Evolutionary conservation across 2,888 invertebrate species (phyloP).

Genomic region (Agonum fuliginosum): DNA sequence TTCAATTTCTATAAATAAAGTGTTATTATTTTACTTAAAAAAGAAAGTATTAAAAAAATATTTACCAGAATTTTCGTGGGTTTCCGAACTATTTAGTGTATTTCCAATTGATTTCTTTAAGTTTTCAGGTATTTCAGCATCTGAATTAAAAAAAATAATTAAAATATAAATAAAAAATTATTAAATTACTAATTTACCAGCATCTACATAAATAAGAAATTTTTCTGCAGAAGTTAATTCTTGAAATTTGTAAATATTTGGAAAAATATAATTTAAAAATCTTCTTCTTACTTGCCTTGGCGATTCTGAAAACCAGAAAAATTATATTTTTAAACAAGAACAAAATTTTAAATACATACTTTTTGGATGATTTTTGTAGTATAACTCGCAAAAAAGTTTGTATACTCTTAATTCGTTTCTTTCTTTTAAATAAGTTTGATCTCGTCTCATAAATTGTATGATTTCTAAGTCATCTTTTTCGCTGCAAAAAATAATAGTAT

Average conservation of each 20-base stretch:
- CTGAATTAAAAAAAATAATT: not conserved
- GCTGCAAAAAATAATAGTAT: not conserved
- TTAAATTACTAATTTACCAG: too few species aligned
- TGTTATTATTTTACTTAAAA: too few species aligned
- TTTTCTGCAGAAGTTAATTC: not conserved
- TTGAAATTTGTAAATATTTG: slow-evolving; percentile 4
- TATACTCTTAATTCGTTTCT: not conserved
- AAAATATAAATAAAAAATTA: not conserved
- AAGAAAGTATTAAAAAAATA: too few species aligned
- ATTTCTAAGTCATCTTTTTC: not conserved
- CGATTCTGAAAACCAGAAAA: not conserved
- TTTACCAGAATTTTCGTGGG: too few species aligned
- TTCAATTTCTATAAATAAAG: too few species aligned
- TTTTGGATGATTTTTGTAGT: too few species aligned
- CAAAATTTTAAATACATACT: not conserved
- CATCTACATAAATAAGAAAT: not conserved
- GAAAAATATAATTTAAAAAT: slow-evolving; percentile 14
- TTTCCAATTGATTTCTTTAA: not conserved
- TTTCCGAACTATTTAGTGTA: not conserved
- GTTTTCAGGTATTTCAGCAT: not conserved
- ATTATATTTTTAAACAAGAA: not conserved
- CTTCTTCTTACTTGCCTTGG: not conserved
- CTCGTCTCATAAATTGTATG: not conserved
- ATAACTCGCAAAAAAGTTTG: not conserved
- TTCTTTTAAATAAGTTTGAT: not conserved